These are phyloP conservation scores for Galerucella calmariensis DNA, from an alignment of 2,888 invertebrate species.

Conservation along the genomic window DNA sequence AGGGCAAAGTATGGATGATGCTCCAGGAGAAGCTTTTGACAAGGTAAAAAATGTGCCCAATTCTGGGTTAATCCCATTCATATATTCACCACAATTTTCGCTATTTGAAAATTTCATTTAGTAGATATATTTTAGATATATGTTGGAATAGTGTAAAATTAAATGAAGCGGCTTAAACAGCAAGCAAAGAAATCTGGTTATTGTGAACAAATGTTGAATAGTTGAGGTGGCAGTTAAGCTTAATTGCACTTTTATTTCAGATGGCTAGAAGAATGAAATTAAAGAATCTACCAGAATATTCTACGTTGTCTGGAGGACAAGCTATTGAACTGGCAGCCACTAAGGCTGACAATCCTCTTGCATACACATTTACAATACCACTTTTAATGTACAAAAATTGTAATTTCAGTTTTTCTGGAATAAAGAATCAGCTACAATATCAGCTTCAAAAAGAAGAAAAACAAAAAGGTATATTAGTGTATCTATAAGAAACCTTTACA, in stretches of 20 bases:
- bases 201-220: too few species aligned
- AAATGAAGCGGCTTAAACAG: too few species aligned
- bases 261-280: constrained; percentile 86
- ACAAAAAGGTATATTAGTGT: constrained; percentile 62
- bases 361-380: constrained; percentile 76
- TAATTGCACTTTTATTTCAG: constrained; percentile 61
- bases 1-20: constrained; percentile 83
- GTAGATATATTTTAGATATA: too few species aligned
- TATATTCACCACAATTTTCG: too few species aligned
- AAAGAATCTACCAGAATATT: constrained; percentile 78
- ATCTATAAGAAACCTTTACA: not conserved
- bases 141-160: too few species aligned
- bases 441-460: constrained; percentile 72
- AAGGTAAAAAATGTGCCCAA: constrained; percentile 70
- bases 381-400: constrained; percentile 78
- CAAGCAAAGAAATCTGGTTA: too few species aligned
- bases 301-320: constrained; percentile 82
- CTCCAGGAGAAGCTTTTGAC: constrained; percentile 94
- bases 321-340: constrained; percentile 86
- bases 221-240: too few species aligned
- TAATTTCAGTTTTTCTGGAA: constrained; percentile 91
- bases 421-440: constrained; percentile 72
- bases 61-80: too few species aligned
- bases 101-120: too few species aligned
- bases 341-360: constrained; percentile 71